Evolutionary conservation across 2,797 vertebrate genomes (phyloP).

Genomic region (Siniperca undulata): DNA sequence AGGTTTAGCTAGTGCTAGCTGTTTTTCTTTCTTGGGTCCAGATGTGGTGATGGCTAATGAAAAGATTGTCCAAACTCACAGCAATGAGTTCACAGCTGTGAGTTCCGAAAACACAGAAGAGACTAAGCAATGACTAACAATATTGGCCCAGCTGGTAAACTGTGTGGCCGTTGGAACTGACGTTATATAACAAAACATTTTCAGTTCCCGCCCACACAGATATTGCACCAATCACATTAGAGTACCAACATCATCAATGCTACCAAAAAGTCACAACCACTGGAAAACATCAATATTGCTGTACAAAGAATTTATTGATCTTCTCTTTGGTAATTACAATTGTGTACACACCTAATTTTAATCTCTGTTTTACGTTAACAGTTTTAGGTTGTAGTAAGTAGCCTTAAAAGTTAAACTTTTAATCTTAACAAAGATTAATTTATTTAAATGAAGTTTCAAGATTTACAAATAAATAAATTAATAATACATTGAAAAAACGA

Average conservation of each 20-base stretch:
- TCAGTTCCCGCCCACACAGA: neutral
- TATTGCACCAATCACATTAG: neutral
- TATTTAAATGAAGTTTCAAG: neutral
- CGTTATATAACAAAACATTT: neutral
- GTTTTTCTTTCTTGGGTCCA: neutral
- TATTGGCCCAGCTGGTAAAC: too few species aligned
- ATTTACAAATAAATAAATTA: conserved; percentile 44
- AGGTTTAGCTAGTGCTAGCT: neutral
- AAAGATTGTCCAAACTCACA: too few species aligned
- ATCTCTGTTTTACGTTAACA: too few species aligned
- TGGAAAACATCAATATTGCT: too few species aligned
- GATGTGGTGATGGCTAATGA: neutral
- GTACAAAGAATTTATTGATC: too few species aligned
- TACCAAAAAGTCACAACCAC: too few species aligned
- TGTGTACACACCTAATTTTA: too few species aligned
- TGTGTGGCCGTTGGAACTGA: too few species aligned
- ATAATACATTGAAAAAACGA: conserved; percentile 17
- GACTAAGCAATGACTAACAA: too few species aligned
- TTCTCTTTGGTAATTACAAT: too few species aligned
- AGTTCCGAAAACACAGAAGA: too few species aligned
- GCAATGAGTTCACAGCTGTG: too few species aligned
- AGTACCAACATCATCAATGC: neutral
- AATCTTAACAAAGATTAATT: neutral
- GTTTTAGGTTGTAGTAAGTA: neutral
- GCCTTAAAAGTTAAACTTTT: neutral